phyloP scores from a whole-genome alignment of 2,888 invertebrate species.

The Ephialtes manifestator region DNA sequence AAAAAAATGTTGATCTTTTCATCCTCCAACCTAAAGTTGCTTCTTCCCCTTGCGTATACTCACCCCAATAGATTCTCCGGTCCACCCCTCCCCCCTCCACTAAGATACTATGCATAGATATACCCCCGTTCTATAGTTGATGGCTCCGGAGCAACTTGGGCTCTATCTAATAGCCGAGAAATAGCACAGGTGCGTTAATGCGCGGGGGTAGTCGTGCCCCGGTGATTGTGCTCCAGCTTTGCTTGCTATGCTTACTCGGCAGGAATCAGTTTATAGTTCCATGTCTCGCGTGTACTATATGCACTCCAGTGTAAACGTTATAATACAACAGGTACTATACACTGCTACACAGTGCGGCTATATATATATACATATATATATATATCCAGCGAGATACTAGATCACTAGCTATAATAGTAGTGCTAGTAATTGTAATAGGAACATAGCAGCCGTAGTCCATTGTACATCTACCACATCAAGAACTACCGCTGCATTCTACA shows the following conservation, averaged over 20 bases:
- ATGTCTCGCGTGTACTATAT: not conserved
- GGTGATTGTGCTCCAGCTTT: conserved; percentile 40
- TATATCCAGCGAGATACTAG: not conserved
- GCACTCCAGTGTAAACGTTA: conserved; percentile 3
- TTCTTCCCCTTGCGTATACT: not conserved
- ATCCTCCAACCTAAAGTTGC: no score
- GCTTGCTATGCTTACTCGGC: conserved; percentile 26
- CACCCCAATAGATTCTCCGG: conserved; percentile 14
- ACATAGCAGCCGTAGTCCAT: not conserved
- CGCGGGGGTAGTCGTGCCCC: not conserved
- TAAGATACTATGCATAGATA: conserved; percentile 1
- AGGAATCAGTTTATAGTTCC: conserved; percentile 45
- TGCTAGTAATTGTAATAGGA: not conserved
- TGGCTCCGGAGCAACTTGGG: conserved; percentile 46
- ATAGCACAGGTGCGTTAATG: conserved; percentile 54
- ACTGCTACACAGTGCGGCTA: not conserved
- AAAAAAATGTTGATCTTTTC: no score
- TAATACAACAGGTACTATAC: conserved; percentile 22
- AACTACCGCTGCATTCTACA: not conserved
- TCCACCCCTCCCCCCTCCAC: no score
- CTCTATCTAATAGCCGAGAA: conserved; percentile 54
- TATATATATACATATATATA: no score
- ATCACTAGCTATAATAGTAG: conserved; percentile 6
- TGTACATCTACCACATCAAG: conserved; percentile 1
- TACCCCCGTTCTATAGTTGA: conserved; percentile 25